phyloP scores from a whole-genome alignment of 2,888 invertebrate genomes.

The Himalopsyche anomala region DNA sequence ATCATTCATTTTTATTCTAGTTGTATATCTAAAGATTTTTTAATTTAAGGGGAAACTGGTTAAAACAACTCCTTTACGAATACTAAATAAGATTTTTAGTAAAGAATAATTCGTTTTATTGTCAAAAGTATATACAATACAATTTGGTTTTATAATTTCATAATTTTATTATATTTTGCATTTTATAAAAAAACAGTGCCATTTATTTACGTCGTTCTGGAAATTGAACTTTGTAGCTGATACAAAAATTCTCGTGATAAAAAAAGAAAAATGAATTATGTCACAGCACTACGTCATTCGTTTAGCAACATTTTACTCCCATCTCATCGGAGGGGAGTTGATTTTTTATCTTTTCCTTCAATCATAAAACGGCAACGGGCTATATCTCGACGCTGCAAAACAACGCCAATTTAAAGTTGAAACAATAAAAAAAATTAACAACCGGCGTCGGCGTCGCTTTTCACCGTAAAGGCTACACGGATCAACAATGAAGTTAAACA shows the following conservation, averaged over 20 bases:
- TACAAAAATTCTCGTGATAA: not conserved
- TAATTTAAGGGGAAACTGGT: too few species aligned
- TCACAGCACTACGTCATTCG: not conserved
- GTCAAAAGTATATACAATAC: too few species aligned
- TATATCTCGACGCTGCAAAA: conserved; percentile 45
- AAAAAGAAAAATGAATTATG: conserved; percentile 19
- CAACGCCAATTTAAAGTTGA: conserved; percentile 51
- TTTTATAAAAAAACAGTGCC: too few species aligned
- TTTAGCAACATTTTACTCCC: conserved; percentile 8
- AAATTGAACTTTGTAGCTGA: not conserved
- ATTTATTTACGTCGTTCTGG: not conserved
- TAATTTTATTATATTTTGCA: too few species aligned
- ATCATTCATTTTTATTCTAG: too few species aligned
- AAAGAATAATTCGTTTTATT: too few species aligned
- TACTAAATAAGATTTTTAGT: too few species aligned
- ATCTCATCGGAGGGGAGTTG: conserved; percentile 24
- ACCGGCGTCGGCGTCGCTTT: conserved; percentile 28
- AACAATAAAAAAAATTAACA: conserved; percentile 48
- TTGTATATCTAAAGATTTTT: too few species aligned
- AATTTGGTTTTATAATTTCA: too few species aligned
- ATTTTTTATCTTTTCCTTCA: conserved; percentile 57
- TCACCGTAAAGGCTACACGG: not conserved
- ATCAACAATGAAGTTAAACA: conserved; percentile 31
- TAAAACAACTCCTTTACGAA: too few species aligned
- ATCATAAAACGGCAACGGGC: conserved; percentile 56